Evolutionary conservation across 2,797 vertebrate species (phyloP).

Genomic region (Novumbra hubbsi): DNA sequence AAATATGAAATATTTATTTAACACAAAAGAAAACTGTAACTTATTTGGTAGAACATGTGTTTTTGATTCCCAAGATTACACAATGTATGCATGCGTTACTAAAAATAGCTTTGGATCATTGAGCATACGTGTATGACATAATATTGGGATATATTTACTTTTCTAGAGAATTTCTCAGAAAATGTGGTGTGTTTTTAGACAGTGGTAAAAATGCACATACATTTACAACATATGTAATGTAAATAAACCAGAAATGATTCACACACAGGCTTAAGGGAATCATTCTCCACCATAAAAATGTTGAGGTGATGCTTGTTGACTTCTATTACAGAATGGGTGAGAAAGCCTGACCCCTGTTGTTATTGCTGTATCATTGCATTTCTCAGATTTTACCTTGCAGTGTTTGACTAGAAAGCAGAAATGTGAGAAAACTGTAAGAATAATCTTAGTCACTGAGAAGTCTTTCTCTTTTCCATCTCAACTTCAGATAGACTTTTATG

Average conservation of each 20-base stretch:
- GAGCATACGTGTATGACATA: background rate
- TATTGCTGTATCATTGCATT: background rate
- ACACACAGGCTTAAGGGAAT: background rate
- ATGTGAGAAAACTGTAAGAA: background rate
- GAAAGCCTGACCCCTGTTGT: background rate
- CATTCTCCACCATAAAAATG: background rate
- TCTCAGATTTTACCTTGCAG: background rate
- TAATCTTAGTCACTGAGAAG: background rate
- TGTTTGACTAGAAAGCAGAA: background rate
- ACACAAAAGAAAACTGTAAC: background rate
- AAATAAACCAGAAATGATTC: background rate
- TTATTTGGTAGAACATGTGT: too few relatives aligned
- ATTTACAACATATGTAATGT: background rate
- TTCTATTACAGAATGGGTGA: background rate
- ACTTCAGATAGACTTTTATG: background rate
- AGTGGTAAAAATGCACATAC: background rate
- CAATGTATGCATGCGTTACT: too few relatives aligned
- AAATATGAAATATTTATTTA: background rate
- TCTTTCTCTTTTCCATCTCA: background rate
- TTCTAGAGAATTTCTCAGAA: background rate
- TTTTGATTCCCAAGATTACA: too few relatives aligned
- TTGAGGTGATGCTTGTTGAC: background rate
- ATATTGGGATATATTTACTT: background rate
- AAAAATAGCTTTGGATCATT: background rate
- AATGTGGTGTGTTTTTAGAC: background rate